Evolutionary conservation across 2,888 invertebrate genomes (phyloP), one percentile per base, ranked within the genome.

Genomic region (Antitype chi): DNA sequence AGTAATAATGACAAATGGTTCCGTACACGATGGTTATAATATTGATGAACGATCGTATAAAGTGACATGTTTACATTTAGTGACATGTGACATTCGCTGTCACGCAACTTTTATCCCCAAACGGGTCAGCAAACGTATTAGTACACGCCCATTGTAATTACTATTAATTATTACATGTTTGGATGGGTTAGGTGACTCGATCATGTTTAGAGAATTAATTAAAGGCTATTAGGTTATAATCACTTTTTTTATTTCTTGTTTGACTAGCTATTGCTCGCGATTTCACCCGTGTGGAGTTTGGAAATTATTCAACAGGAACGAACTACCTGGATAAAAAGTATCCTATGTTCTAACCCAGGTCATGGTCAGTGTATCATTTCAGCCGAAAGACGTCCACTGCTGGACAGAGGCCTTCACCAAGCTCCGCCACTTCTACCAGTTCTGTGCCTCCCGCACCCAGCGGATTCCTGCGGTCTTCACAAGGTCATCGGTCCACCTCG

Each of bases 31-130:
- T 20, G 15, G 11, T 38, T 15, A 32, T n/a, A 59, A 74, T 66
- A 78, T 66, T 81, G 81, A 74, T 55, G 64, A 49, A 81, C 49
- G 59, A 52, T 55, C 66, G 7, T 53, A n/a, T 25, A 38, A 7
- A 66, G 23, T 74, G 66, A 78, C 81, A 81, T 74, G 28, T 66
- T 81, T 38, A 66, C 32, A 47, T 59, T 38, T n/a, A 28, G 20
- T 64, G 43, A 80, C 64, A n/a, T 59, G 20, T 78, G 9, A 80
- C 52, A 32, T 80, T 32, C 28, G 8, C 43, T 32, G 59, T 60
- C 75, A 78, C 75, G 75, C 47, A 13, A 81, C 20, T 28, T 53
- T 53, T 73, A 60, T 53, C 25, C 81, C 81, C 74, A 74, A 80
- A 80, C n/a, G 74, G 53, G 47, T 80, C 32, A 5, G 2, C 64